Conservation (phyloP, 1,140 invertebrate species). For the Ostrea denselamellosa region DNA sequence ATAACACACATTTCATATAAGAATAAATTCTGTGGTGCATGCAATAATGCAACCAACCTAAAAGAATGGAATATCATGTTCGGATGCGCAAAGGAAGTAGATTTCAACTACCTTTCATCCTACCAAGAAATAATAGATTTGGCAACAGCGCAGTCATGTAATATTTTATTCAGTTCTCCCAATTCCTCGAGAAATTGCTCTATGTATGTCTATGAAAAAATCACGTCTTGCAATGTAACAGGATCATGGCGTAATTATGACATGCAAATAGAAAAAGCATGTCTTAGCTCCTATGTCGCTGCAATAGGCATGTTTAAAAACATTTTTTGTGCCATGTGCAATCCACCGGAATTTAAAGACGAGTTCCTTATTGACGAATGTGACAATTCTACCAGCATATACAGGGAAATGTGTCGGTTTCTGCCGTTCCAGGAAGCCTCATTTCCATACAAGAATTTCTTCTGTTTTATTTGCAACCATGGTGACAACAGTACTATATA, state of each 20-base stretch:
- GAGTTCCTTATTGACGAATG: neutral
- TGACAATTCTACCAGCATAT: neutral
- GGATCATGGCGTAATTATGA: neutral
- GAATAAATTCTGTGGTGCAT: neutral
- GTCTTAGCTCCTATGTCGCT: neutral
- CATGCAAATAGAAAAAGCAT: neutral
- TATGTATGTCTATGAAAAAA: neutral
- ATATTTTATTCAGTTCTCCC: neutral
- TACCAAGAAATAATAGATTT: constrained; percentile 22
- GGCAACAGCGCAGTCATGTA: neutral
- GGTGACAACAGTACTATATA: neutral
- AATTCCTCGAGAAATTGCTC: neutral
- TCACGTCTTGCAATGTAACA: neutral
- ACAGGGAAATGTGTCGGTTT: neutral
- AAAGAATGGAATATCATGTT: neutral
- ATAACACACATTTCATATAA: neutral
- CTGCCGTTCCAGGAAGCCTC: neutral
- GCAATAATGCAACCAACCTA: neutral
- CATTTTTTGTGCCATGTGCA: constrained; percentile 1
- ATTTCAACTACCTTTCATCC: constrained; percentile 11
- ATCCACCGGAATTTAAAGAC: neutral
- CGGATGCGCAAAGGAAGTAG: neutral
- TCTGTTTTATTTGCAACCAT: constrained; percentile 7
- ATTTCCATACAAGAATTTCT: constrained; percentile 5
- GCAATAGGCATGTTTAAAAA: neutral